Base-by-base conservation (phyloP, 2,888 invertebrate genomes). In the Hartigia nigra region DNA sequence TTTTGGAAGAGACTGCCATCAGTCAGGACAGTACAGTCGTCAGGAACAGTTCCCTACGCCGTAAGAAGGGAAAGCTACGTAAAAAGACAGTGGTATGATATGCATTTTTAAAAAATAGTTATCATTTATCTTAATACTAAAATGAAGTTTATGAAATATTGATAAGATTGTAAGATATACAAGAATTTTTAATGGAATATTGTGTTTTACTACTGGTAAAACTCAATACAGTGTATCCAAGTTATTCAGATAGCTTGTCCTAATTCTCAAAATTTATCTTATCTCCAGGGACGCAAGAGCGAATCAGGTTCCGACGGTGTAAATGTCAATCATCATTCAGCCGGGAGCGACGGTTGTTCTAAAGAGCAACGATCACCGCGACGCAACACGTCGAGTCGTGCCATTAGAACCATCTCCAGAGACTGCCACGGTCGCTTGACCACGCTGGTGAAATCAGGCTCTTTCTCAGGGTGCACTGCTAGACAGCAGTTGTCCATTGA, bases 381-480 rank as follows among this genome's bases (percentile, higher is more conserved):
- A 9, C 86, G 87, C 11, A 88, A 80, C 76, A 84, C n/a, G 74
- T 77, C 74, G 12, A 89, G 74, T 76, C 81, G 75, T 70, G 70
- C 74, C 31, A 70, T 85, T 74, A 87, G 89, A 4, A 82, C 83
- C 82, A 82, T 85, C 85, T 78, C 81, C 84, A 85, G 84, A 74
- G 90, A 88, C 75, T 89, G 84, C 76, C 87, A 90, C 82, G 90
- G 91, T 74, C 91, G 84, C 84, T 86, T 86, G 81, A 89, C 87
- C 81, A 92, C 93, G 70, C 90, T 96, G 76, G 94, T 96, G 31
- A 96, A 96, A 92, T 96, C 96, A 0, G 94, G 95, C 72, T 95
- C 96, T 12, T 95, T 96, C 92, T 95, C 95, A 77, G 95, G 95
- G 31, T 93, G 93, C 93, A 84, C 94, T 92, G 84, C 92, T 92